Conservation (phyloP, 2,113 vertebrate genomes). For the Sphyrna mokarran region DNA sequence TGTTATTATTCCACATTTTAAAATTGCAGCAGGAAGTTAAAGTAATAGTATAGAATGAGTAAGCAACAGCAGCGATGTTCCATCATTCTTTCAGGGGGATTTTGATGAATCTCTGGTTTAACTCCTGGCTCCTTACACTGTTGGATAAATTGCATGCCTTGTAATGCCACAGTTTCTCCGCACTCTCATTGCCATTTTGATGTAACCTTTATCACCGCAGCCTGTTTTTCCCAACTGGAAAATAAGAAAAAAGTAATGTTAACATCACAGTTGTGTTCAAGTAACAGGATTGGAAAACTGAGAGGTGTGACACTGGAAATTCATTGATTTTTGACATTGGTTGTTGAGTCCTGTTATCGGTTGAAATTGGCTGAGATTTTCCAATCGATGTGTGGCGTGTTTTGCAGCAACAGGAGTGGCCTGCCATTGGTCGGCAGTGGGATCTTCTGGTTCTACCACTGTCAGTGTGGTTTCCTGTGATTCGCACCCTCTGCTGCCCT, state of each 20-base stretch:
- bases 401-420: background rate
- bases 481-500: too few relatives aligned
- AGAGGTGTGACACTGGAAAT: too few relatives aligned
- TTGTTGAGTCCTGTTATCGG: too few relatives aligned
- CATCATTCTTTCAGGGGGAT: background rate
- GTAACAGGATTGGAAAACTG: background rate
- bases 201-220: constrained; percentile 5
- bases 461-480: too few relatives aligned
- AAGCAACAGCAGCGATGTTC: background rate
- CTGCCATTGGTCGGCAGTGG: too few relatives aligned
- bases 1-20: background rate
- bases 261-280: background rate
- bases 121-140: background rate
- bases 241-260: background rate
- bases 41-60: background rate
- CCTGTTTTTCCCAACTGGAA: background rate
- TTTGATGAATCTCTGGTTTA: background rate
- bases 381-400: background rate
- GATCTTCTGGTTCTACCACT: too few relatives aligned
- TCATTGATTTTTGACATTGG: background rate
- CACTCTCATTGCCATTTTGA: background rate
- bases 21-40: background rate
- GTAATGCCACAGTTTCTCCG: background rate
- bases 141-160: background rate
- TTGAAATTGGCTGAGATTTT: too few relatives aligned